Percentiles rank a stretch among this genome's conserved stretches.
Conservation (phyloP, 1,140 invertebrate genomes). For the Diorhabda sublineata region DNA sequence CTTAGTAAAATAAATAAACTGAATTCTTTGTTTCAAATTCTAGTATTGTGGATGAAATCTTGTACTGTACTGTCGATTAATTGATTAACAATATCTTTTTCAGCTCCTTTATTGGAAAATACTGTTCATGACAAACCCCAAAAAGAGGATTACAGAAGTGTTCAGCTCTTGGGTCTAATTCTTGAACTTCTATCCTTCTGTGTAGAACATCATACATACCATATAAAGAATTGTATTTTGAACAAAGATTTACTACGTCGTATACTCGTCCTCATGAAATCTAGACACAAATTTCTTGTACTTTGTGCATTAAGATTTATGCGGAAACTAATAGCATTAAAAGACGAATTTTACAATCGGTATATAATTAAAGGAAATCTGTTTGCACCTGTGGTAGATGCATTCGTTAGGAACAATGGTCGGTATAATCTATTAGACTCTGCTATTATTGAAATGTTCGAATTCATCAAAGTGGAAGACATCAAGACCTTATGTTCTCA, state of each 20-base stretch:
- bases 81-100: constrained; percentile 26
- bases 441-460: constrained; percentile 98
- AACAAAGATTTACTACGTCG: constrained; percentile 93
- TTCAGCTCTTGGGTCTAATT: constrained; percentile 90
- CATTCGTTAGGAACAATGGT: constrained; percentile 93
- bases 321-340: constrained; percentile 93
- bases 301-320: constrained; percentile 91
- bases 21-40: no score
- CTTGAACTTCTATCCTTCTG: constrained; percentile 97
- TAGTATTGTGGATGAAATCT: no score
- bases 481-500: constrained; percentile 92
- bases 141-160: constrained; percentile 93
- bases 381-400: constrained; percentile 93
- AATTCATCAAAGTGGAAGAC: constrained; percentile 96
- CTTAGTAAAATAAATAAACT: no score
- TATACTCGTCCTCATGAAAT: constrained; percentile 95
- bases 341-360: constrained; percentile 97
- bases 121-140: constrained; percentile 82
- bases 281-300: constrained; percentile 95
- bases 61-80: no score
- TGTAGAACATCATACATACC: constrained; percentile 99
- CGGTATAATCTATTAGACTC: constrained; percentile 97
- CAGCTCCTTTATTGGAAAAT: constrained; percentile 84
- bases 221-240: constrained; percentile 97
- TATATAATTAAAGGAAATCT: constrained; percentile 95